Percentiles rank a stretch among this genome's conserved stretches.
These are phyloP conservation scores for Tetanocera ferruginea DNA, from an alignment of 2,888 invertebrate genomes.

Conservation along the genomic window DNA sequence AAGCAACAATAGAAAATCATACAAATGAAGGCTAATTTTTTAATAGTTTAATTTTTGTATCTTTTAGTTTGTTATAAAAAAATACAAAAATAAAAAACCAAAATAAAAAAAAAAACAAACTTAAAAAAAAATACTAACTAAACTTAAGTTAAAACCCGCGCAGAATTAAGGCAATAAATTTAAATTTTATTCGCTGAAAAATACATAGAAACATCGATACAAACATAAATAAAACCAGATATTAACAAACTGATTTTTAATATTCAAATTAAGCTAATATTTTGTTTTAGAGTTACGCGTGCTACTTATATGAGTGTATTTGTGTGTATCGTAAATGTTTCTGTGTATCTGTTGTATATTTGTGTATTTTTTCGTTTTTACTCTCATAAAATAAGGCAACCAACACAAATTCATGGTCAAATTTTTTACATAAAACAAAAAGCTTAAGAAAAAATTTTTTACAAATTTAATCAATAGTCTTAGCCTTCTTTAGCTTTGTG, in stretches of 20 bases:
- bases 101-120: background rate
- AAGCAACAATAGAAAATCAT: background rate
- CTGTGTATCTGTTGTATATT: background rate
- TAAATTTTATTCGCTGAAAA: background rate
- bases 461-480: background rate
- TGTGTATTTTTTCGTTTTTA: background rate
- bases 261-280: conserved; percentile 8
- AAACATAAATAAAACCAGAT: background rate
- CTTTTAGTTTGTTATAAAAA: background rate
- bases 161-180: background rate
- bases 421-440: background rate
- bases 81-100: background rate
- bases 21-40: background rate
- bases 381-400: background rate
- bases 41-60: background rate
- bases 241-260: conserved; percentile 9
- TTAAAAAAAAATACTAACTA: background rate
- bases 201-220: background rate
- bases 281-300: no score
- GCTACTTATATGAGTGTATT: no score
- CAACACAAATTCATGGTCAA: conserved; percentile 16
- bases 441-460: background rate
- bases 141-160: background rate
- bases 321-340: no score
- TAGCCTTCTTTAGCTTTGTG: background rate